Conservation (phyloP, 2,888 invertebrate species). For the Napeogenes inachia region DNA sequence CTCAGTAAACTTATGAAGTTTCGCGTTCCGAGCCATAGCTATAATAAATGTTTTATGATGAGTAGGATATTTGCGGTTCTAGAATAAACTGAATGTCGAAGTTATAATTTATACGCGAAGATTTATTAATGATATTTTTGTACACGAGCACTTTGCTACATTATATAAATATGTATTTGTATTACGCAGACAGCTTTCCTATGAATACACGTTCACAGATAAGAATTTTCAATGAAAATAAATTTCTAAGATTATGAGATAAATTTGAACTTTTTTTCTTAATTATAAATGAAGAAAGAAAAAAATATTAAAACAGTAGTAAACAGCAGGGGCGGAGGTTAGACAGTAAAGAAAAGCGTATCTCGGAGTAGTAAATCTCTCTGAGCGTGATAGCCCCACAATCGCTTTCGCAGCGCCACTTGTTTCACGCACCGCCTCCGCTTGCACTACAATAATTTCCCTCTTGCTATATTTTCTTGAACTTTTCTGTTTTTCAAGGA, state of each 20-base stretch:
- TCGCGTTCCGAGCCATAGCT: conserved; percentile 50
- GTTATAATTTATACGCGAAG: conserved; percentile 28
- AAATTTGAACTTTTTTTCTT: too few species aligned
- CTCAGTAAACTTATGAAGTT: conserved; percentile 54
- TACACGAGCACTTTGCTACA: too few species aligned
- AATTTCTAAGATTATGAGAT: too few species aligned
- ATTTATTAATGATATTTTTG: too few species aligned
- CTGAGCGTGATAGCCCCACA: conserved; percentile 17
- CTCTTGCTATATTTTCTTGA: conserved; percentile 28
- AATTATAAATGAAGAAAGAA: conserved; percentile 2
- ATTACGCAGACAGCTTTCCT: too few species aligned
- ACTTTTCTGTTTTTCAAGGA: conserved; percentile 17
- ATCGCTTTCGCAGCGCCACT: conserved; percentile 38
- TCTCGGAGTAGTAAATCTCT: conserved; percentile 56
- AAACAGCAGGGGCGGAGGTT: conserved; percentile 42
- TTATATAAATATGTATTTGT: too few species aligned
- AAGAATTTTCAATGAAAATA: too few species aligned
- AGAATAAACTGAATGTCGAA: conserved; percentile 32
- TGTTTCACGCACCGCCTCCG: conserved; percentile 61
- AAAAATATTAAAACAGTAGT: conserved; percentile 30
- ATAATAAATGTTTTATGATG: conserved; percentile 47
- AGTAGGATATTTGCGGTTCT: conserved; percentile 32
- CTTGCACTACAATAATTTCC: conserved; percentile 47
- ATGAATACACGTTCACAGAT: too few species aligned
- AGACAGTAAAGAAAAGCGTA: conserved; percentile 55